Base-by-base conservation (phyloP, 2,113 vertebrate species). In the Festucalex cinctus region DNA sequence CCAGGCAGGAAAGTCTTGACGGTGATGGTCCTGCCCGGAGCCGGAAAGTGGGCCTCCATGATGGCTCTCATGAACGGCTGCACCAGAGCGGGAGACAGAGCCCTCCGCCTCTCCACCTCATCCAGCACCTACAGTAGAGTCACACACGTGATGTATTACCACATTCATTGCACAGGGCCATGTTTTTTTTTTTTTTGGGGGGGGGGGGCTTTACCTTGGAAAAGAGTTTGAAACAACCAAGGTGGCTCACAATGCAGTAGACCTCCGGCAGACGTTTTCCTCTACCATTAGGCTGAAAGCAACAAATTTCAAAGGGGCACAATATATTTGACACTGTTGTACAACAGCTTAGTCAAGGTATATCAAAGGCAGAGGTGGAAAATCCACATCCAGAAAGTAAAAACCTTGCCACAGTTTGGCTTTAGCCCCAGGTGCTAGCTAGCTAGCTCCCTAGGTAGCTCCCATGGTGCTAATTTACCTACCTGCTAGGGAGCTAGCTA, bases 31-130 rank as follows among this genome's bases (percentile, higher is more conserved):
- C 92, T 91, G 12, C 95, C 95, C 37, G 95, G 89, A 73, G 94
- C 94, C 57, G 95, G 95, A 86, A 96, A 96, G 53, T 95, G 95
- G 63, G 95, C 95, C 76, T 97, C 95, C 94, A 97, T 95, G 77
- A 97, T 94, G 44, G 94, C 95, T 81, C 95, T 93, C 95, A 97
- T 96, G 57, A 97, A 94, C 24, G 95, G 95, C 84, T 96, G 95
- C 20, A 96, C 95, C 70, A 97, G 89, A 8, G 95, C 95, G 0
- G 95, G 94, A 13, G 95, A 97, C 81, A 97, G 90, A 57, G 93
- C 93, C 43, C 95, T 86, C 53, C 95, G 90, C 71, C 95, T 95
- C 84, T 96, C 95, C 71, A 96, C 95, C 71, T 96, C 95, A 70
- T 96, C 95, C 84, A 97, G 80, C 78, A 97, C 95, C 95, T 96